Evolutionary conservation across 2,797 vertebrate species (phyloP).

Genomic region (Malurus leucopterus): DNA sequence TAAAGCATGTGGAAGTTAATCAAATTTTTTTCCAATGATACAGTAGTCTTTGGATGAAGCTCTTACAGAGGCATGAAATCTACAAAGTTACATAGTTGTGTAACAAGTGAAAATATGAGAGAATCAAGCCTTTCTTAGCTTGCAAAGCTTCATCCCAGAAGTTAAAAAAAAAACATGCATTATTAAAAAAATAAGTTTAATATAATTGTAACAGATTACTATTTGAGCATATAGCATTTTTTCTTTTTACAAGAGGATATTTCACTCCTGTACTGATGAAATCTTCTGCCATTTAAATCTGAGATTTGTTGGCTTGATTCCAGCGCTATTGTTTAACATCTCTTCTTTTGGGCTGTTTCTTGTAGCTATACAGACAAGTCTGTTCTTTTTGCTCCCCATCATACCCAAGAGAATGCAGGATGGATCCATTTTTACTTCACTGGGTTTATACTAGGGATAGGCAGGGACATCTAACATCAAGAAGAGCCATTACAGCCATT

Average conservation of each 20-base stretch:
- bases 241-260: neutral
- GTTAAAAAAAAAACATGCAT: neutral
- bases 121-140: neutral
- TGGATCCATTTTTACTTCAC: neutral
- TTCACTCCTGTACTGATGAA: neutral
- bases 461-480: neutral
- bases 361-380: neutral
- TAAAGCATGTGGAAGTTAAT: constrained; percentile 13
- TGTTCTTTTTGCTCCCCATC: neutral
- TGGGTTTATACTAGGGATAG: neutral
- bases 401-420: neutral
- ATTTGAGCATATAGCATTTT: neutral
- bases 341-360: neutral
- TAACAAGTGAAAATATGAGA: neutral
- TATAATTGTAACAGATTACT: neutral
- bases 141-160: neutral
- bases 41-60: neutral
- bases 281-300: neutral
- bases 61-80: neutral
- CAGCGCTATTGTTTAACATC: neutral
- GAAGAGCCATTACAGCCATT: neutral
- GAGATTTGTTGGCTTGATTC: neutral
- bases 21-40: neutral
- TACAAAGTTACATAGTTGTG: neutral
- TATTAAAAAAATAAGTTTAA: neutral